These are phyloP conservation scores for Oscheius sp. DNA, from an alignment of 2,888 invertebrate genomes.

Conservation along the genomic window DNA sequence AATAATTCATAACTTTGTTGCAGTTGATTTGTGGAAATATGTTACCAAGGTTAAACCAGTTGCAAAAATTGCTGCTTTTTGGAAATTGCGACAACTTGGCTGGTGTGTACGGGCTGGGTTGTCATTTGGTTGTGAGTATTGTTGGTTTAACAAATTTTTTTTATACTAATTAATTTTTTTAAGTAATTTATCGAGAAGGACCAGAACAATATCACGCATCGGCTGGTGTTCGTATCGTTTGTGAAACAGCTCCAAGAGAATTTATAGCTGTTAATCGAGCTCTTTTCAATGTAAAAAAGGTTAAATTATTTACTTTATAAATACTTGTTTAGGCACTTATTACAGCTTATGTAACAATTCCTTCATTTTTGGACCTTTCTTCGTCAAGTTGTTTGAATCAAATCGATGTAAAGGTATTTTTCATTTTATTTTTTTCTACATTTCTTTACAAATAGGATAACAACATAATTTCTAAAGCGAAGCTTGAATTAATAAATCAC, in stretches of 20 bases:
- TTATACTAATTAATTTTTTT: background rate
- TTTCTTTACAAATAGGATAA: too few species aligned
- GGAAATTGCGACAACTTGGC: constrained; percentile 39
- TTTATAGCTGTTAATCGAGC: constrained; percentile 23
- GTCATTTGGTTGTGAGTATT: constrained; percentile 51
- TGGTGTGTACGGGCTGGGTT: constrained; percentile 48
- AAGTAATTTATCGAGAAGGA: constrained; percentile 28
- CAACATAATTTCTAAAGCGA: too few species aligned
- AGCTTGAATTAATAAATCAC: too few species aligned
- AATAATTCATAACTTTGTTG: background rate
- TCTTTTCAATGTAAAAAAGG: constrained; percentile 25
- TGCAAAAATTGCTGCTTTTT: constrained; percentile 33
- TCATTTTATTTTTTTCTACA: background rate
- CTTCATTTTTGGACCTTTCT: background rate
- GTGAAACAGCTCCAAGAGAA: background rate
- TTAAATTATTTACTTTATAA: background rate
- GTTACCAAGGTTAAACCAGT: background rate
- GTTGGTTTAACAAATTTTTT: constrained; percentile 27
- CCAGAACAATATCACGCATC: constrained; percentile 29
- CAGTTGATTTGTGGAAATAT: constrained; percentile 23
- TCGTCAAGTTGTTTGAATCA: background rate
- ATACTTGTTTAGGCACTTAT: background rate
- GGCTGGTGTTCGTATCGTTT: constrained; percentile 14
- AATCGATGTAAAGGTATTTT: background rate
- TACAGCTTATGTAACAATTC: background rate